Evolutionary conservation across 1,140 invertebrate species (phyloP).

Genomic region (Spodoptera frugiperda): DNA sequence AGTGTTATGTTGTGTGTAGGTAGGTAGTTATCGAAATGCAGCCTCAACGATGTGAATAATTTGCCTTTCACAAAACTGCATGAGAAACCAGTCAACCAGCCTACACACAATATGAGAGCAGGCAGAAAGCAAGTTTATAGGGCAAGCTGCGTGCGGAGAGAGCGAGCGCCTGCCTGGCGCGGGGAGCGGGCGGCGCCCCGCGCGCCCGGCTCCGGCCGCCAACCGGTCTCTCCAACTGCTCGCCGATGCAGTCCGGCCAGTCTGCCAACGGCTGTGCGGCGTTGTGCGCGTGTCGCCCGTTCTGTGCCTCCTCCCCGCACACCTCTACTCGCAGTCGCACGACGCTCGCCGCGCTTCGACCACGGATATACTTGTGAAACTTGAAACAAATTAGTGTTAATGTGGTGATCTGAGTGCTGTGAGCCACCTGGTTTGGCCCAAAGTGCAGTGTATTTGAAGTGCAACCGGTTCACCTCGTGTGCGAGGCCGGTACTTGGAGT

Average conservation of each 20-base stretch:
- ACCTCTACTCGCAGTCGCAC: conserved; percentile 56
- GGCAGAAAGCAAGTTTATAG: conserved; percentile 74
- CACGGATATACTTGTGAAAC: conserved; percentile 48
- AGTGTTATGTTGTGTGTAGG: not conserved
- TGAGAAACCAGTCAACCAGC: conserved; percentile 59
- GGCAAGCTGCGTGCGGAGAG: conserved; percentile 64
- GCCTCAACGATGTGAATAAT: conserved; percentile 57
- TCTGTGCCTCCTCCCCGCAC: conserved; percentile 44
- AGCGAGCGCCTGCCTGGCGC: conserved; percentile 50
- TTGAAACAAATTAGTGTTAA: conserved; percentile 39
- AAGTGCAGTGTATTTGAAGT: conserved; percentile 52
- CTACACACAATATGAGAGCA: conserved; percentile 71
- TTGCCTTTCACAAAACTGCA: conserved; percentile 75
- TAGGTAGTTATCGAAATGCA: conserved; percentile 24
- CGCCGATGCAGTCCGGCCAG: conserved; percentile 59
- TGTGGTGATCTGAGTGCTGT: not conserved
- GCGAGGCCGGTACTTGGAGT: conserved; percentile 54
- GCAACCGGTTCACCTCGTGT: conserved; percentile 57
- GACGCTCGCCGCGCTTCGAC: conserved; percentile 56
- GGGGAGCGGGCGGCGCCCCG: conserved; percentile 38
- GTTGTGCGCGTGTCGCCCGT: conserved; percentile 34
- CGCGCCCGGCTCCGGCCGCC: conserved; percentile 49
- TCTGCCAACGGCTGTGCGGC: conserved; percentile 58
- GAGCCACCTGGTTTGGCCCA: conserved; percentile 4
- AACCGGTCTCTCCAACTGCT: conserved; percentile 43